These are phyloP conservation scores for Neodon shergylaensis DNA, from an alignment of 2,113 vertebrate species.

Conservation along the genomic window DNA sequence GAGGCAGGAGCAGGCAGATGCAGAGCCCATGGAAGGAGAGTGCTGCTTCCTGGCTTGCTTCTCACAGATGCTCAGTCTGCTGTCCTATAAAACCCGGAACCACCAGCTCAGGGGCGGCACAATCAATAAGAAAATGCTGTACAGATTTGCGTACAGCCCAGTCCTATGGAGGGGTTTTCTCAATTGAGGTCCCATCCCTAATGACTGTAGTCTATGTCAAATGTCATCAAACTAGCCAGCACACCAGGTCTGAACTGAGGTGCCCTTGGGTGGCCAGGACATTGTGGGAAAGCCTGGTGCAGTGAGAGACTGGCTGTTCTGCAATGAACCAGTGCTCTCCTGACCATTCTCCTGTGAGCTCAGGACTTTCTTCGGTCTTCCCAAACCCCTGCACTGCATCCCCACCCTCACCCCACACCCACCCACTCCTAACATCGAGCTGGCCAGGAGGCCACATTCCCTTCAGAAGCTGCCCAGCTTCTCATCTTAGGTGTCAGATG, in stretches of 20 bases:
- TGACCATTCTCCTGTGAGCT: accelerated
- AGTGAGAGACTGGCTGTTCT: accelerated
- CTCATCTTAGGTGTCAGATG: neutral
- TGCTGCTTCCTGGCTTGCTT: neutral
- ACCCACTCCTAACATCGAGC: neutral
- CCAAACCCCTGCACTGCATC: neutral
- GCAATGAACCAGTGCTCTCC: accelerated
- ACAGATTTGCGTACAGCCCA: neutral
- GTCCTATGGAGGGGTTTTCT: neutral
- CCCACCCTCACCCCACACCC: neutral
- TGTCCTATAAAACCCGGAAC: neutral
- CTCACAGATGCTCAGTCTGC: too few relatives aligned
- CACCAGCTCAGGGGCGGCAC: too few relatives aligned
- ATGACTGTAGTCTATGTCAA: neutral
- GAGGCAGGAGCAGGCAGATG: neutral
- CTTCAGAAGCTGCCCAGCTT: neutral
- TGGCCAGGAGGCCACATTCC: neutral
- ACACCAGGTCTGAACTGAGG: neutral
- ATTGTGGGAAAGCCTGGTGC: accelerated
- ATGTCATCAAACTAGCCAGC: neutral
- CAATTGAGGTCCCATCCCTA: neutral
- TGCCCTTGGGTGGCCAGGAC: too few relatives aligned
- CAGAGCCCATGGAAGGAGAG: too few relatives aligned
- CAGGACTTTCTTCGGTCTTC: neutral
- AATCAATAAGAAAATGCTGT: neutral